Base-by-base conservation (phyloP, 2,797 vertebrate genomes). In the Tapirus indicus region DNA sequence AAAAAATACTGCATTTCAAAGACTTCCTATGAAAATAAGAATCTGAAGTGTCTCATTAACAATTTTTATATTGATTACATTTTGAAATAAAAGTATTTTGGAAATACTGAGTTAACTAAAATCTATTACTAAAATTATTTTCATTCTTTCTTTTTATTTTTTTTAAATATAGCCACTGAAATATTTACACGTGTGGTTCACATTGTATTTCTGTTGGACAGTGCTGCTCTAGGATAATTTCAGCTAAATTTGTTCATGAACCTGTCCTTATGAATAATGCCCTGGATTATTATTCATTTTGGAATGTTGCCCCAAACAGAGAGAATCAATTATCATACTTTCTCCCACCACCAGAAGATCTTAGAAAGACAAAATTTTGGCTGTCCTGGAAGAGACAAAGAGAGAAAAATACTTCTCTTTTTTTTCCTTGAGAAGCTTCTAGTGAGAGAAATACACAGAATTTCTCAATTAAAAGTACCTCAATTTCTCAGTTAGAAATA, bases 61-160 rank as follows among this genome's bases (percentile, higher is more conserved):
- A 88, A 68, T 54, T 41, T 66, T 60, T 89, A 41, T 66, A 54
- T 13, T 68, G 35, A 78, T 66, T 58, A 58, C 9, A n/a, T 47
- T 4, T 80, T 79, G 20, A 86, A 95, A 27, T 13, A 89, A 75
- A 82, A 60, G 32, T 93, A 83, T 54, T 88, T 91, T 75, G 3
- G 9, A 58, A 78, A 88, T 25, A 62, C 13, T 17, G 17, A 58
- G 38, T 27, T 96, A 74, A 89, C 35, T 79, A 32, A 78, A 96
- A 95, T 58, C 12, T 90, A 87, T 64, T 93, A 58, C 49, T 80
- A 56, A 82, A 79, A 66, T 87, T 93, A 89, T 77, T 75, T 94
- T 84, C 32, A 64, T 29, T 41, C 32, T 32, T 75, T 21, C 71
- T 94, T 82, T 64, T 32, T 29, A 6, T 49, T 75, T 91, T 84